Conservation (phyloP, 2,113 vertebrate genomes). For the Diadophis punctatus region DNA sequence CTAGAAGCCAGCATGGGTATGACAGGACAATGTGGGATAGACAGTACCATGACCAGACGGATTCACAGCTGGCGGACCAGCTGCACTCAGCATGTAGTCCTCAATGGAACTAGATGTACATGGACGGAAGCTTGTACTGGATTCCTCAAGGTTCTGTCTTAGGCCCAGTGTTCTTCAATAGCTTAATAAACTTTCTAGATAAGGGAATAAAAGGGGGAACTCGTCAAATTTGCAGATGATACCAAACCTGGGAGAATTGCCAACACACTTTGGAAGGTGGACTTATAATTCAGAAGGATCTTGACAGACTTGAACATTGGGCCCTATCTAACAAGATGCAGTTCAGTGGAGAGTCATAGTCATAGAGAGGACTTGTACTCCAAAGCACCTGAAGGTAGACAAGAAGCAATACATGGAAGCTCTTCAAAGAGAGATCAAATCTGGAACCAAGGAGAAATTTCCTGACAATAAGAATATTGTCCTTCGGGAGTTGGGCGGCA, state of each 20-base stretch:
- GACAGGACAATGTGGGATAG: not conserved
- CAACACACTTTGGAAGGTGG: not conserved
- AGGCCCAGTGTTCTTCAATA: not conserved
- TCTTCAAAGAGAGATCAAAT: not conserved
- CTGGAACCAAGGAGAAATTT: not conserved
- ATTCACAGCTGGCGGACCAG: not conserved
- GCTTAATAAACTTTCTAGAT: not conserved
- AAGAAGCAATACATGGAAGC: not conserved
- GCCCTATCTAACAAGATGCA: not conserved
- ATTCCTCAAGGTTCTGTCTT: not conserved
- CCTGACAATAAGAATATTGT: not conserved
- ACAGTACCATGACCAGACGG: not conserved
- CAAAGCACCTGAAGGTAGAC: not conserved
- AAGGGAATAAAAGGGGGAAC: not conserved
- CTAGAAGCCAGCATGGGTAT: not conserved
- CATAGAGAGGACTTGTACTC: not conserved
- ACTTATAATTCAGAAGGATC: not conserved
- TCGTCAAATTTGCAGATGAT: not conserved
- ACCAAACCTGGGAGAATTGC: not conserved
- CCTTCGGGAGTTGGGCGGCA: too few species aligned
- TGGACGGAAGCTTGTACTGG: not conserved
- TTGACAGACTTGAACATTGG: not conserved
- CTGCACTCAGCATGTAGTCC: not conserved
- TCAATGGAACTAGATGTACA: not conserved
- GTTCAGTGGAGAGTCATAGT: not conserved